Evolutionary conservation across 1,140 invertebrate genomes (phyloP).

Genomic region (Meloidogyne floridensis): DNA sequence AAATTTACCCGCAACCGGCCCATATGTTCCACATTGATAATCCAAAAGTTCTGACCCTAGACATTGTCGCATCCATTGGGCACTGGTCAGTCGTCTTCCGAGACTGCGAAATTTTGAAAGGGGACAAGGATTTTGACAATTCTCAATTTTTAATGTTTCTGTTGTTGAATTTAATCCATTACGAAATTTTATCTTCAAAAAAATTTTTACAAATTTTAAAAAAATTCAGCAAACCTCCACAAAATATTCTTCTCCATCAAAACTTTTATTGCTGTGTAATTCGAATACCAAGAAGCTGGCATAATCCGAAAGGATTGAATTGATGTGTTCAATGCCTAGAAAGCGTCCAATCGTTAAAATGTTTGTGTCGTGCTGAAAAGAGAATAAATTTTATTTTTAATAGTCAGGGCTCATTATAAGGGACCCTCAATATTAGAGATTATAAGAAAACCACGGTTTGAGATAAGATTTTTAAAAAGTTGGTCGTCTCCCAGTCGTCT

Average conservation of each 20-base stretch:
- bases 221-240: slow-evolving; percentile 2
- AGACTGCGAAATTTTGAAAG: slow-evolving; percentile 15
- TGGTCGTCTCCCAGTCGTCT: no score
- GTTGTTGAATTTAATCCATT: slow-evolving; percentile 15
- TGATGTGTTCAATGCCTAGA: slow-evolving; percentile 1
- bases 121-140: slow-evolving; percentile 28
- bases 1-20: slow-evolving; percentile 21
- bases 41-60: not conserved
- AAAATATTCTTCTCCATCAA: slow-evolving; percentile 10
- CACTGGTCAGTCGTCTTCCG: slow-evolving; percentile 18
- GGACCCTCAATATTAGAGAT: no score
- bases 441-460: no score
- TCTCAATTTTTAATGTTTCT: not conserved
- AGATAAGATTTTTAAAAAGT: no score
- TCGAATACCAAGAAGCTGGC: slow-evolving; percentile 18
- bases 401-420: no score
- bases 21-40: slow-evolving; percentile 20
- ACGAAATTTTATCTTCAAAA: slow-evolving; percentile 18
- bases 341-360: slow-evolving; percentile 29
- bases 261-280: not conserved
- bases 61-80: slow-evolving; percentile 29
- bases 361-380: slow-evolving; percentile 29
- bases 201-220: not conserved
- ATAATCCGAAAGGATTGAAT: slow-evolving; percentile 9
- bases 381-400: no score